phyloP scores from a whole-genome alignment of 2,113 vertebrate species.

The Tylochromis polylepis region DNA sequence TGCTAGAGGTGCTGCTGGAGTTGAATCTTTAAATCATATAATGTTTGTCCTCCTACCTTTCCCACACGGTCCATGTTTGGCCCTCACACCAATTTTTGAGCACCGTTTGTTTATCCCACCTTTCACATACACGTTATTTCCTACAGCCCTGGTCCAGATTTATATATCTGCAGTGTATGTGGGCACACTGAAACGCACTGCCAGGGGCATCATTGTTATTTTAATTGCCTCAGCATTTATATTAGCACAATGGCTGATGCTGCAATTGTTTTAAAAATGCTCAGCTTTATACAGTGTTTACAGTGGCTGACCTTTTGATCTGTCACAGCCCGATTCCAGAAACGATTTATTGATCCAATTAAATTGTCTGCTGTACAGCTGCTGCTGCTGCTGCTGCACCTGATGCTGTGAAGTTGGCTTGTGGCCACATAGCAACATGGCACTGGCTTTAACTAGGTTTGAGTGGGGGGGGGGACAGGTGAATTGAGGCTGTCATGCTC shows the following conservation, averaged over 20 bases:
- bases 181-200: conserved; percentile 33
- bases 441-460: neutral
- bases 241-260: conserved; percentile 50
- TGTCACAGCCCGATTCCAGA: conserved; percentile 41
- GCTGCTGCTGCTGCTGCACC: neutral
- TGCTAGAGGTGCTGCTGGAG: neutral
- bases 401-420: neutral
- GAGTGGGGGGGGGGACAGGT: neutral
- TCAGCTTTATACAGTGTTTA: neutral
- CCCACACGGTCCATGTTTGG: conserved; percentile 44
- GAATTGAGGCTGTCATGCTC: neutral
- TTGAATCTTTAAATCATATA: neutral
- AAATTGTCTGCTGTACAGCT: conserved; percentile 18
- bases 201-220: conserved; percentile 45
- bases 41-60: conserved; percentile 30
- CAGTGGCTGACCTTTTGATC: conserved; percentile 27
- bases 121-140: conserved; percentile 9
- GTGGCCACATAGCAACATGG: conserved; percentile 6
- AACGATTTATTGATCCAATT: conserved; percentile 41
- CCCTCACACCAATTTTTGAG: conserved; percentile 13
- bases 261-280: conserved; percentile 43
- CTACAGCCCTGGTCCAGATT: conserved; percentile 17
- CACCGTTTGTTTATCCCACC: neutral
- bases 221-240: conserved; percentile 45
- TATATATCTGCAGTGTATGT: conserved; percentile 51